Evolutionary conservation across 1,140 invertebrate species (phyloP).

Genomic region (Drosophila baimaii): DNA sequence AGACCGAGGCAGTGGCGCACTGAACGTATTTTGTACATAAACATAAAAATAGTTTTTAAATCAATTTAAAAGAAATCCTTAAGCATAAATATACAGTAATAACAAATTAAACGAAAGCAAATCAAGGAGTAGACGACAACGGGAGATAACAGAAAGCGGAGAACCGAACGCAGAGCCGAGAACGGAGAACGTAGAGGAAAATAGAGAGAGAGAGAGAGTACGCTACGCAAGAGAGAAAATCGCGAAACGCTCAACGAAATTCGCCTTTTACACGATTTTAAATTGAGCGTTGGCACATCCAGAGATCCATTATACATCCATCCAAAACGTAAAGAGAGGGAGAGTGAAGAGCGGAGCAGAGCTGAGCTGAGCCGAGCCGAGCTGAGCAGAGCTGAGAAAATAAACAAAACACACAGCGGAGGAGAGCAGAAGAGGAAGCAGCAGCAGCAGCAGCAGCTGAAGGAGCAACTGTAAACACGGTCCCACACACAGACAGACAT

Average conservation of each 20-base stretch:
- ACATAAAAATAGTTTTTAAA: slow-evolving; percentile 66
- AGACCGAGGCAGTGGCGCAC: slow-evolving; percentile 29
- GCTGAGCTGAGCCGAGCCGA: background rate
- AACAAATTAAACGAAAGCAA: slow-evolving; percentile 31
- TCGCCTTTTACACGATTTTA: slow-evolving; percentile 78
- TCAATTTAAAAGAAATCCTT: slow-evolving; percentile 53
- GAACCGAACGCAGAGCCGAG: slow-evolving; percentile 2
- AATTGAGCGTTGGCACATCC: slow-evolving; percentile 56
- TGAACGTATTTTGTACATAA: slow-evolving; percentile 51
- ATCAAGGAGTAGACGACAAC: slow-evolving; percentile 23
- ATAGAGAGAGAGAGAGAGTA: slow-evolving; percentile 16
- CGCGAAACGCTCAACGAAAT: slow-evolving; percentile 65
- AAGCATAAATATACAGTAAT: slow-evolving; percentile 56
- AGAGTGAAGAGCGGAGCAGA: slow-evolving; percentile 3
- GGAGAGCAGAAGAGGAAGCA: slow-evolving; percentile 4
- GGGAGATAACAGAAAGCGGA: slow-evolving; percentile 6
- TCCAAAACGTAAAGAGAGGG: slow-evolving; percentile 28
- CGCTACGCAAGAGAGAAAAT: slow-evolving; percentile 21
- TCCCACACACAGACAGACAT: slow-evolving; percentile 19
- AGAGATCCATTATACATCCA: slow-evolving; percentile 49
- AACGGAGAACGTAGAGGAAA: slow-evolving; percentile 10
- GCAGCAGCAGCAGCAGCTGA: slow-evolving; percentile 15
- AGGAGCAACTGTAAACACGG: slow-evolving; percentile 45
- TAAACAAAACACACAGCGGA: slow-evolving; percentile 37
- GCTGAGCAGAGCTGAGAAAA: slow-evolving; percentile 16